phyloP scores from a whole-genome alignment of 2,113 vertebrate species.

The Anguilla rostrata region DNA sequence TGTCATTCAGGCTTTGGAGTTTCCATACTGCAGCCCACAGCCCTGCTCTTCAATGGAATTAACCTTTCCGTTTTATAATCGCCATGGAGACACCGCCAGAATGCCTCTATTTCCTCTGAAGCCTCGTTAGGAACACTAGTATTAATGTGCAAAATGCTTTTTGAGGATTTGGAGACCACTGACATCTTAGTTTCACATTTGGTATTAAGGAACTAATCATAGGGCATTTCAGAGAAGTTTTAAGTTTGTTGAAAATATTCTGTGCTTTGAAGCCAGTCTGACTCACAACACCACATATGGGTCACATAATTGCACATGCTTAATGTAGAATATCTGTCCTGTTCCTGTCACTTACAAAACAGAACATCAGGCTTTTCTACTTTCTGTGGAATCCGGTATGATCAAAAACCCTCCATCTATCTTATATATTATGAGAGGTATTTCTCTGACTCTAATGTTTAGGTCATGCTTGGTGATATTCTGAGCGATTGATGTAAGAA shows the following conservation, averaged over 20 bases:
- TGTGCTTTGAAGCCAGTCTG: neutral
- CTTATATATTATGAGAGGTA: neutral
- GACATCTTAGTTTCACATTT: neutral
- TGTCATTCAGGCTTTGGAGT: neutral
- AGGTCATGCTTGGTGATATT: neutral
- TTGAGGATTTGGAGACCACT: neutral
- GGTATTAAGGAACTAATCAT: neutral
- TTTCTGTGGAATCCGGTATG: neutral
- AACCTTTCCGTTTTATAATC: slow-evolving; percentile 67
- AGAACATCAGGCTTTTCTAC: neutral
- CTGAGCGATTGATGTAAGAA: neutral
- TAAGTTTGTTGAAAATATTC: neutral
- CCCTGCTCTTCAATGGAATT: slow-evolving; percentile 55
- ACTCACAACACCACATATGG: neutral
- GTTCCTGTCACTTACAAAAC: neutral
- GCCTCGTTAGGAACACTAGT: neutral
- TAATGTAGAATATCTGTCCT: neutral
- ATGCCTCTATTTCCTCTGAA: neutral
- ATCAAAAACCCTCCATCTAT: neutral
- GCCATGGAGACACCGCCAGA: slow-evolving; percentile 35
- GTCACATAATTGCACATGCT: neutral
- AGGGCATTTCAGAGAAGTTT: neutral
- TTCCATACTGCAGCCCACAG: neutral
- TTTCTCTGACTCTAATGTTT: neutral
- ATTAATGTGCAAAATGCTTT: neutral